Evolutionary conservation across 2,888 invertebrate species (phyloP).

Genomic region (Coelopa pilipes): DNA sequence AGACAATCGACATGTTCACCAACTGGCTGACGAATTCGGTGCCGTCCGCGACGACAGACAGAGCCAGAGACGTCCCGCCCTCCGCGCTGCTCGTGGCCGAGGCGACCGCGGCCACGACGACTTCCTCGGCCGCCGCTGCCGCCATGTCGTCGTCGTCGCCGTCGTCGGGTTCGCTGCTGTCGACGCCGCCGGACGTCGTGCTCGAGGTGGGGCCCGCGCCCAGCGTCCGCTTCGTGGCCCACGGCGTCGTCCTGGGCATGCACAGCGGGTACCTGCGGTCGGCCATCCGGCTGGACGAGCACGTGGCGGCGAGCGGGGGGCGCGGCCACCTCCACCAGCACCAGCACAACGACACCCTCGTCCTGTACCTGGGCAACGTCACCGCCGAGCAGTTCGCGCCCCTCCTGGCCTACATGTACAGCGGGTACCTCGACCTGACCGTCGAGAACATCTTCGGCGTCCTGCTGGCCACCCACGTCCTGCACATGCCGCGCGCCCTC

Average conservation of each 20-base stretch:
- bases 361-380: conserved; percentile 70
- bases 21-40: conserved; percentile 65
- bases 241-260: conserved; percentile 73
- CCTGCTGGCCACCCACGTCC: conserved; percentile 76
- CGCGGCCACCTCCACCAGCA: conserved; percentile 18
- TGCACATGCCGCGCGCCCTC: conserved; percentile 79
- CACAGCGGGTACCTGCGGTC: conserved; percentile 80
- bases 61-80: not conserved
- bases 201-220: conserved; percentile 73
- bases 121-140: conserved; percentile 5
- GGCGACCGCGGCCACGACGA: too few relatives aligned
- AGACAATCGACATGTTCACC: conserved; percentile 60
- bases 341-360: not conserved
- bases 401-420: conserved; percentile 79
- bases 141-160: not conserved
- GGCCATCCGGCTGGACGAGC: conserved; percentile 68
- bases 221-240: conserved; percentile 76
- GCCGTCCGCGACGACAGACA: conserved; percentile 44
- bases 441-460: conserved; percentile 78
- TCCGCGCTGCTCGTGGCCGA: too few relatives aligned
- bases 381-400: conserved; percentile 75
- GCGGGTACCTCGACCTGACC: conserved; percentile 76
- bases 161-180: conserved; percentile 48
- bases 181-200: conserved; percentile 72
- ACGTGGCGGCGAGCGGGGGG: conserved; percentile 27